Percentiles rank a stretch among this genome's conserved stretches.
phyloP scores from a whole-genome alignment of 2,113 vertebrate species.

The Jaculus jaculus region DNA sequence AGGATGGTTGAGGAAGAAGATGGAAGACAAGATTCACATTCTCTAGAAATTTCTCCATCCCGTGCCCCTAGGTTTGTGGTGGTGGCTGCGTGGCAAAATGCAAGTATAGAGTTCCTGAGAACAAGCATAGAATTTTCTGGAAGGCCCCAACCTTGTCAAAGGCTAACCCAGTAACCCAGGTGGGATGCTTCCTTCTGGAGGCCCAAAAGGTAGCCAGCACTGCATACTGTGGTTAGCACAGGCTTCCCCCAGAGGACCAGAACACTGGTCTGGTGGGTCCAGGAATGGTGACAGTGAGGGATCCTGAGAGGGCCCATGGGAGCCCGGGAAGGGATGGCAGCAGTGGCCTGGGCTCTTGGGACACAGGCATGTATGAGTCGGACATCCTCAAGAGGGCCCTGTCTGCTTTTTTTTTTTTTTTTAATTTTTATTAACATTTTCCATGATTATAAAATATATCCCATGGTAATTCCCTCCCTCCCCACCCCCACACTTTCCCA shows the following conservation, averaged over 20 bases:
- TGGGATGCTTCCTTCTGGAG: not conserved
- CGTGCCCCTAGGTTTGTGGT: too few relatives aligned
- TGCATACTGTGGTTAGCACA: not conserved
- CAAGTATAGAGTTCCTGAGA: not conserved
- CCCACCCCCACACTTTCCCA: too few relatives aligned
- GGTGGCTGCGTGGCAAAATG: too few relatives aligned
- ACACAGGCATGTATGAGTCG: rapidly evolving
- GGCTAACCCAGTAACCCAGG: not conserved
- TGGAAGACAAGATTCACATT: not conserved
- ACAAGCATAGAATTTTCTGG: not conserved
- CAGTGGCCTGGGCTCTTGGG: rapidly evolving
- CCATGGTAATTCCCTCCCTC: too few relatives aligned
- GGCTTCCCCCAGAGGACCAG: rapidly evolving
- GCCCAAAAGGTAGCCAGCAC: not conserved
- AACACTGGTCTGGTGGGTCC: rapidly evolving
- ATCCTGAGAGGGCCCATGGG: not conserved
- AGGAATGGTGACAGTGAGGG: rapidly evolving
- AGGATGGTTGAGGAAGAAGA: not conserved
- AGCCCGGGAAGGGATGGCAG: rapidly evolving
- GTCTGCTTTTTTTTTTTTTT: too few relatives aligned
- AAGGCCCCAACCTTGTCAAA: not conserved
- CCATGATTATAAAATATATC: too few relatives aligned
- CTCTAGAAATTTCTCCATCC: not conserved
- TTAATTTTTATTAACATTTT: too few relatives aligned
- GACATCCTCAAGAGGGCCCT: rapidly evolving